Conservation (phyloP, 2,113 vertebrate species). For the Ivindomyrus marchei region DNA sequence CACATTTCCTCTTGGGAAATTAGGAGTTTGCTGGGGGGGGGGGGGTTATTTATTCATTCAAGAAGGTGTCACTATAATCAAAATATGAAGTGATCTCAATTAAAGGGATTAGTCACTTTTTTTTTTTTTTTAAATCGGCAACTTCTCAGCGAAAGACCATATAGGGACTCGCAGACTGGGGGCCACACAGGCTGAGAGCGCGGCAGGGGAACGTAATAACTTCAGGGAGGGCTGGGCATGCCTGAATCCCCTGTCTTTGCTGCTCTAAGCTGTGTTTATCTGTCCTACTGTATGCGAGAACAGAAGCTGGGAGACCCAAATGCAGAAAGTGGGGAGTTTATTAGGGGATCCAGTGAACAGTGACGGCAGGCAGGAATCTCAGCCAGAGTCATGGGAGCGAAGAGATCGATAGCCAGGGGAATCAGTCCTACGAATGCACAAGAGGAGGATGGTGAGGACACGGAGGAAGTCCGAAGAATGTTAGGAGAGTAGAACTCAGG, state of each 20-base stretch:
- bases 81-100: neutral
- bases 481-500: neutral
- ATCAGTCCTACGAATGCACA: neutral
- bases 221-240: neutral
- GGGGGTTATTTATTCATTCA: neutral
- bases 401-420: neutral
- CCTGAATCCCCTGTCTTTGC: neutral
- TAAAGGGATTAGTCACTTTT: neutral
- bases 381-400: neutral
- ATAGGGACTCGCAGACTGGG: neutral
- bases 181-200: neutral
- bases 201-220: neutral
- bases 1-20: neutral
- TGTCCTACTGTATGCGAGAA: neutral
- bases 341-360: neutral
- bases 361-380: neutral
- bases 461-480: neutral
- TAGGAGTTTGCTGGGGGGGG: no score
- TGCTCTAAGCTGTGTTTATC: neutral
- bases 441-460: neutral
- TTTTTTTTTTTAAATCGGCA: neutral
- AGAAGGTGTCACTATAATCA: conserved; percentile 13
- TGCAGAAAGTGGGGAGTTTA: neutral
- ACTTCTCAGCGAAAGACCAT: neutral
- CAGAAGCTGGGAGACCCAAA: neutral